Percentiles rank a stretch among this genome's conserved stretches.
Conservation (phyloP, 2,888 invertebrate species). For the Ceramica pisi region DNA sequence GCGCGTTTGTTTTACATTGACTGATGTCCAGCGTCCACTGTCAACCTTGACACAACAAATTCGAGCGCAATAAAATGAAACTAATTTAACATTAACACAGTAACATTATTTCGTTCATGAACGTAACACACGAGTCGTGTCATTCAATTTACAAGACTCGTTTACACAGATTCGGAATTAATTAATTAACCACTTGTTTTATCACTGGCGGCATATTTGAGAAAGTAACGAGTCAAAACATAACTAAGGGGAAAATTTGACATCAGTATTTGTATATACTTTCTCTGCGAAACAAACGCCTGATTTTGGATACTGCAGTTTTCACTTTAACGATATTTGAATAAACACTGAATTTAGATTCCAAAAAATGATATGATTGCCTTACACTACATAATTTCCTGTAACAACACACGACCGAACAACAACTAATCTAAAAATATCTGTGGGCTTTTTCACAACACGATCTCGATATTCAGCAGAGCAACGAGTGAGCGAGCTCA, state of each 20-base stretch:
- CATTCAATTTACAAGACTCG: constrained; percentile 20
- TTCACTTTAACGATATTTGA: constrained; percentile 61
- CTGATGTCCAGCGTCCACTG: constrained; percentile 76
- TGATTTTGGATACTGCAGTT: constrained; percentile 70
- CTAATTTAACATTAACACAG: constrained; percentile 50
- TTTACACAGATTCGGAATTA: constrained; percentile 43
- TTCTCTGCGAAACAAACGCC: constrained; percentile 76
- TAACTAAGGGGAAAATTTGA: constrained; percentile 73
- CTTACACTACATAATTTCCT: constrained; percentile 59
- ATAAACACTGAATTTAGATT: constrained; percentile 38
- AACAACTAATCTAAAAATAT: constrained; percentile 79
- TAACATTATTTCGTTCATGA: constrained; percentile 50
- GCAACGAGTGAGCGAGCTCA: constrained; percentile 78
- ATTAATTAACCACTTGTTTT: constrained; percentile 63
- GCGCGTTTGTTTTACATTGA: constrained; percentile 75
- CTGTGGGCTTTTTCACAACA: constrained; percentile 77
- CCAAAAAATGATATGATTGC: constrained; percentile 33
- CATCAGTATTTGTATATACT: constrained; percentile 76
- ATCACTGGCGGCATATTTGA: constrained; percentile 60
- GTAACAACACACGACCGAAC: constrained; percentile 71
- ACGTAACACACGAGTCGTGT: constrained; percentile 13
- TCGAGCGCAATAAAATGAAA: constrained; percentile 69
- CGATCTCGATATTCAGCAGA: constrained; percentile 81
- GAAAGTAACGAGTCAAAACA: constrained; percentile 75
- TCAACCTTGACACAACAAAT: constrained; percentile 84